A percentile compares a stretch with the other conserved stretches of the same genome.
These are phyloP conservation scores for Rhamphomyia laevipes DNA, from an alignment of 2,888 invertebrate species.

Conservation along the genomic window DNA sequence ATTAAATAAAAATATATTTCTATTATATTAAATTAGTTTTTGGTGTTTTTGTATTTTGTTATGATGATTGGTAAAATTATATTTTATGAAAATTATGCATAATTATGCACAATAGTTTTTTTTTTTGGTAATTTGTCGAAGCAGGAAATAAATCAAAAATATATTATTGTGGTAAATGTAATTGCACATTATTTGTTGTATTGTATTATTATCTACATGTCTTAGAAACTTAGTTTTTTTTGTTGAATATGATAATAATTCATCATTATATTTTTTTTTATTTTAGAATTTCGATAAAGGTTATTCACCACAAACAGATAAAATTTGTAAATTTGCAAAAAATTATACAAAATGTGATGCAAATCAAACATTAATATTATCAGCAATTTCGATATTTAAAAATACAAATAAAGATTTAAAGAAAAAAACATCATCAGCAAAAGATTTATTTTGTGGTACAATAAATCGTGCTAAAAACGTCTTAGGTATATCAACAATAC, in stretches of 20 bases:
- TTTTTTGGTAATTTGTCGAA: not conserved
- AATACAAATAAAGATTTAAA: constrained; percentile 17
- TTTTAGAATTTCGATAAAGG: constrained; percentile 25
- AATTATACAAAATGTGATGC: constrained; percentile 24
- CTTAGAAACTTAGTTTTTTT: too few relatives aligned
- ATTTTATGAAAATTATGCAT: not conserved
- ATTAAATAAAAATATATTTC: too few relatives aligned
- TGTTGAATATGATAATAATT: too few relatives aligned
- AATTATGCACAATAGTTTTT: not conserved
- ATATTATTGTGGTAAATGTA: not conserved
- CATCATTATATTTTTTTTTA: constrained; percentile 1
- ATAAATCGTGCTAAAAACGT: constrained; percentile 21
- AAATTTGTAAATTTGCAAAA: constrained; percentile 19
- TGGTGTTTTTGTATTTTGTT: too few relatives aligned
- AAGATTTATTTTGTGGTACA: constrained; percentile 22
- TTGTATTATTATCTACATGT: too few relatives aligned
- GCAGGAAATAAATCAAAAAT: too few relatives aligned
- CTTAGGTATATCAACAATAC: constrained; percentile 15
- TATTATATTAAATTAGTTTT: too few relatives aligned
- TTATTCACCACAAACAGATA: constrained; percentile 25
- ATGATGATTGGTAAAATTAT: not conserved
- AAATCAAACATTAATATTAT: constrained; percentile 22
- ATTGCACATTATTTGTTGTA: not conserved
- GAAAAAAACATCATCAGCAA: constrained; percentile 22
- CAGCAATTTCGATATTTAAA: constrained; percentile 25